Base-by-base conservation (phyloP, 1,140 invertebrate genomes). In the Hesperophylax magnus region DNA sequence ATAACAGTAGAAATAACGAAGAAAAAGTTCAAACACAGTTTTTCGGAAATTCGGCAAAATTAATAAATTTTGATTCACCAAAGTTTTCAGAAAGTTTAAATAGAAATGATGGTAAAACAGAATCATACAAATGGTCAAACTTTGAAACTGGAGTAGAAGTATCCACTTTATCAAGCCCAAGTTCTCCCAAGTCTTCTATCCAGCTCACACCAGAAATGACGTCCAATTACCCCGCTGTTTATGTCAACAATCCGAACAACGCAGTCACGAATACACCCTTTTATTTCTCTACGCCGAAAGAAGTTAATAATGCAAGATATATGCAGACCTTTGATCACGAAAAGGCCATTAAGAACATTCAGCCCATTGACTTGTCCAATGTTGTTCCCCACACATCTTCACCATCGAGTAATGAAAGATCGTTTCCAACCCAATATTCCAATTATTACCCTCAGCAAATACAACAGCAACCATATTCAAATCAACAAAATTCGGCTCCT, bases 291-390 rank as follows among this genome's bases (percentile, higher is more conserved):
- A 75, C 78, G 1, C 83, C 58, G 22, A 82, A 81, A 65, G 78
- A 78, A 14, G 20, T 31, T 18, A 52, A 15, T 27, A 71, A 78
- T 15, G 27, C 54, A 20, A 80, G 80, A 75, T 53, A 80, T 27
- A 20, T 84, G 0, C 82, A 81, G 65, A 80, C 54, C 53, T 90
- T 90, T 84, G 89, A 90, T 82, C 89, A 90, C 81, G 88, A 87
- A 56, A 90, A 90, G 84, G 88, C 88, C 24, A 85, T 89, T 78
- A 89, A 89, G 85, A 89, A 88, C 85, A 89, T 90, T 74, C 87
- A 90, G 53, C 88, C 89, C 15, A 88, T 90, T 56, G 89, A 89
- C 80, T 86, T 88, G 11, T 87, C 88, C 53, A 90, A 89, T 84
- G 87, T 88, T 56, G 87, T 89, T 22, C 82, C 84, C 56, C 87